Evolutionary conservation across 2,888 invertebrate species (phyloP).

Genomic region (Cosmorhoe ocellata): DNA sequence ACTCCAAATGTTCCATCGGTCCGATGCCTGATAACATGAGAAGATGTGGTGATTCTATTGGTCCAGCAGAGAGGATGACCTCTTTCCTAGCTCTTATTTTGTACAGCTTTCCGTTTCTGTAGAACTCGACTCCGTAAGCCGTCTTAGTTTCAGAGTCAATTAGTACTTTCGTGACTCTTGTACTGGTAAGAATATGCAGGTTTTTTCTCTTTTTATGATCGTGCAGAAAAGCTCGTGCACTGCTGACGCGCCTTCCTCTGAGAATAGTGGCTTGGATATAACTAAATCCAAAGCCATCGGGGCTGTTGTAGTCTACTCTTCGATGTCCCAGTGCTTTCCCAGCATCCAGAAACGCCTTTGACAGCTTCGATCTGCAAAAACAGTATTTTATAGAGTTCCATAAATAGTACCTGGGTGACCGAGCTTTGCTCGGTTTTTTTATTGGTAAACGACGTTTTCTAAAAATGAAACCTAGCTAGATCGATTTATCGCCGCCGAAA

Average conservation of each 20-base stretch:
- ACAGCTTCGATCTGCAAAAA: constrained; percentile 75
- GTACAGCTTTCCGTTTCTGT: constrained; percentile 69
- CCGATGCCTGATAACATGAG: constrained; percentile 86
- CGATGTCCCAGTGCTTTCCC: constrained; percentile 84
- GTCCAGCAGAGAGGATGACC: constrained; percentile 86
- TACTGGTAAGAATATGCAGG: constrained; percentile 79
- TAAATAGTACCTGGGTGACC: too few species aligned
- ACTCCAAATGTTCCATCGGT: constrained; percentile 81
- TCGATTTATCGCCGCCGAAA: too few species aligned
- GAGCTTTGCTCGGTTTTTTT: too few species aligned
- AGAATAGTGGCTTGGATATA: constrained; percentile 72
- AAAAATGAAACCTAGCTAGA: too few species aligned
- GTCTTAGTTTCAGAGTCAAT: constrained; percentile 80
- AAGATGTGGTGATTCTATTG: constrained; percentile 91
- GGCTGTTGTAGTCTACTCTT: constrained; percentile 87
- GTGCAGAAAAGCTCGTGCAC: constrained; percentile 83
- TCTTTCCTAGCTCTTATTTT: constrained; percentile 74
- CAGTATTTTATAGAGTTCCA: background rate
- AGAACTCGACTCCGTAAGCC: constrained; percentile 63
- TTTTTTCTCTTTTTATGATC: constrained; percentile 79
- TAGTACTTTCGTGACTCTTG: constrained; percentile 81
- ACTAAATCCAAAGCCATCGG: constrained; percentile 82
- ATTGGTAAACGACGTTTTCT: too few species aligned
- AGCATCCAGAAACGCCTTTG: constrained; percentile 85
- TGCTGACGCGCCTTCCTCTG: constrained; percentile 77